These are phyloP conservation scores for Gobio gobio DNA, from an alignment of 2,113 vertebrate genomes.

Conservation along the genomic window DNA sequence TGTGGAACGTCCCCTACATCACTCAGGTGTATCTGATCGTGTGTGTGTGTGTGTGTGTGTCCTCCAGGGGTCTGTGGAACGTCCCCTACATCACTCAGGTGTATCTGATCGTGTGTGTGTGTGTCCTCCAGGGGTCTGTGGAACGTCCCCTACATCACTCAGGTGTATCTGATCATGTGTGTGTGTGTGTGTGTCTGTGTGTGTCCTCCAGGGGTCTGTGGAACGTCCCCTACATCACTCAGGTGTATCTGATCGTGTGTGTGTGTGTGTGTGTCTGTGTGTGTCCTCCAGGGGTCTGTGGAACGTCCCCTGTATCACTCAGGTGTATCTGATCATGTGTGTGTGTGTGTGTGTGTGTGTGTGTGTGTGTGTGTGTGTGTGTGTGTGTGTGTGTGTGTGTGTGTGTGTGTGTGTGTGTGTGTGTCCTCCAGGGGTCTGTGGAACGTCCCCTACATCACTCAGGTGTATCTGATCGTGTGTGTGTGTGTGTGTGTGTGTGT, in stretches of 20 bases:
- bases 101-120: slow-evolving; percentile 67
- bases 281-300: slow-evolving; percentile 73
- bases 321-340: slow-evolving; percentile 71
- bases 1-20: slow-evolving; percentile 84
- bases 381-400: too few species aligned
- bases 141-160: slow-evolving; percentile 82
- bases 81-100: slow-evolving; percentile 81
- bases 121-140: slow-evolving; percentile 73
- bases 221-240: slow-evolving; percentile 82
- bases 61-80: slow-evolving; percentile 79
- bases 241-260: slow-evolving; percentile 72
- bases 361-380: too few species aligned
- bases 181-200: too few species aligned
- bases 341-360: too few species aligned
- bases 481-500: too few species aligned
- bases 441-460: slow-evolving; percentile 82
- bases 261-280: too few species aligned
- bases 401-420: too few species aligned
- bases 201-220: slow-evolving; percentile 73
- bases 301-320: slow-evolving; percentile 82
- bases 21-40: slow-evolving; percentile 75
- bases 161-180: slow-evolving; percentile 71
- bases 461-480: slow-evolving; percentile 77
- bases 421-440: slow-evolving; percentile 73
- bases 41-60: too few species aligned